Evolutionary conservation across 2,113 vertebrate species (phyloP).

Genomic region (Climacteris rufus): DNA sequence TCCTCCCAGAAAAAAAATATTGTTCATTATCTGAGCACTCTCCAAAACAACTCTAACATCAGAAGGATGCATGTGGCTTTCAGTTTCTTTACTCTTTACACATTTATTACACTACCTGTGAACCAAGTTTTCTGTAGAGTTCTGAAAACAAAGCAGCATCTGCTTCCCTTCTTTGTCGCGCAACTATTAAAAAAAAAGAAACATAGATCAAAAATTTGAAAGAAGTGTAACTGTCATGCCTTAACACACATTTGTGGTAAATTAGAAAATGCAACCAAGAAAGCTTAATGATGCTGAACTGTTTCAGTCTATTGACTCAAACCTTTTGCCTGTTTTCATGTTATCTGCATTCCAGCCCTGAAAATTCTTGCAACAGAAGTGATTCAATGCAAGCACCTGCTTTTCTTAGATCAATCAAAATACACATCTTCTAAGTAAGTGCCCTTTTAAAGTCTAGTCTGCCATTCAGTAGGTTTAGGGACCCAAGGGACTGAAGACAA

Average conservation of each 20-base stretch:
- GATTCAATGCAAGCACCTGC: neutral
- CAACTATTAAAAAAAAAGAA: conserved; percentile 72
- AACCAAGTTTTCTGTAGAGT: conserved; percentile 92
- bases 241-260: neutral
- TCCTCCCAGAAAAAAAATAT: neutral
- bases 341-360: neutral
- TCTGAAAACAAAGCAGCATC: conserved; percentile 94
- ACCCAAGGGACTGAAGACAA: neutral
- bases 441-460: neutral
- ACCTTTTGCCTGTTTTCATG: neutral
- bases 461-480: neutral
- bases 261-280: neutral
- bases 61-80: neutral
- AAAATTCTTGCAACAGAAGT: neutral
- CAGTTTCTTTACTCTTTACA: neutral
- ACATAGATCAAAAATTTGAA: neutral
- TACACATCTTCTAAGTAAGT: neutral
- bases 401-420: neutral
- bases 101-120: conserved; percentile 77
- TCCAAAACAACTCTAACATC: neutral
- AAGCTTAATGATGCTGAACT: neutral
- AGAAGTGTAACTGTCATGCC: neutral
- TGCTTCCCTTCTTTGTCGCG: conserved; percentile 88
- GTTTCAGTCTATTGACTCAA: neutral
- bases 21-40: neutral